Percentiles rank a stretch among this genome's conserved stretches.
These are phyloP conservation scores for Nezara viridula DNA, from an alignment of 2,888 invertebrate species.

Conservation along the genomic window DNA sequence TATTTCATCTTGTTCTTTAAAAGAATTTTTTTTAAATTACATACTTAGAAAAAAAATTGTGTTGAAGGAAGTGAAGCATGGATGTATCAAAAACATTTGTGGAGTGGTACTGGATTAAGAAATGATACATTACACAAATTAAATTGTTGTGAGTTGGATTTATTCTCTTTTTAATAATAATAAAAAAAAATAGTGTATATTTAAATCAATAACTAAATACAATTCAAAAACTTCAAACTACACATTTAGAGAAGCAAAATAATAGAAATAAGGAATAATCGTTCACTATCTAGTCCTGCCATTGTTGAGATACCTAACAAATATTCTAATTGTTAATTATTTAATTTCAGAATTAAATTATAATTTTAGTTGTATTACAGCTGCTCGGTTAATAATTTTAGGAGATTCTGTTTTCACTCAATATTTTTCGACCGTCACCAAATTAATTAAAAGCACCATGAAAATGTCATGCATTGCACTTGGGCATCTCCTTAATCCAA, in stretches of 20 bases:
- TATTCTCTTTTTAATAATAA: conserved; percentile 62
- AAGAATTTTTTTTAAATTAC: not conserved
- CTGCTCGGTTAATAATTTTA: conserved; percentile 48
- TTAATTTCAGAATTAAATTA: not conserved
- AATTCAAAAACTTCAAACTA: conserved; percentile 38
- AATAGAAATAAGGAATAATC: conserved; percentile 61
- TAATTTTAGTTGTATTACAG: conserved; percentile 13
- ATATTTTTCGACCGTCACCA: conserved; percentile 57
- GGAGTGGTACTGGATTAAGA: conserved; percentile 54
- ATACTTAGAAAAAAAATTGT: not conserved
- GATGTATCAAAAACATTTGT: conserved; percentile 47
- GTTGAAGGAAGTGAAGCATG: conserved; percentile 35
- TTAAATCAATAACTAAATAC: conserved; percentile 47
- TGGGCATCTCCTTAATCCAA: conserved; percentile 60
- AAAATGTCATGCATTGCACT: conserved; percentile 58
- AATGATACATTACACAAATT: conserved; percentile 58
- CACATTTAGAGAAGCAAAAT: conserved; percentile 56
- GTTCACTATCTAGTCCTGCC: conserved; percentile 62
- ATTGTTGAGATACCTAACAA: conserved; percentile 29
- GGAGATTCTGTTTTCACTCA: conserved; percentile 16
- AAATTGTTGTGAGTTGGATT: conserved; percentile 66
- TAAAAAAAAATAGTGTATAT: conserved; percentile 50
- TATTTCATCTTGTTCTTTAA: conserved; percentile 21
- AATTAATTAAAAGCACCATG: conserved; percentile 60
- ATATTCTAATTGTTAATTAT: conserved; percentile 43